Evolutionary conservation across 2,888 invertebrate genomes (phyloP), one percentile per base, ranked within the genome.

Genomic region (Euzophera pinguis): DNA sequence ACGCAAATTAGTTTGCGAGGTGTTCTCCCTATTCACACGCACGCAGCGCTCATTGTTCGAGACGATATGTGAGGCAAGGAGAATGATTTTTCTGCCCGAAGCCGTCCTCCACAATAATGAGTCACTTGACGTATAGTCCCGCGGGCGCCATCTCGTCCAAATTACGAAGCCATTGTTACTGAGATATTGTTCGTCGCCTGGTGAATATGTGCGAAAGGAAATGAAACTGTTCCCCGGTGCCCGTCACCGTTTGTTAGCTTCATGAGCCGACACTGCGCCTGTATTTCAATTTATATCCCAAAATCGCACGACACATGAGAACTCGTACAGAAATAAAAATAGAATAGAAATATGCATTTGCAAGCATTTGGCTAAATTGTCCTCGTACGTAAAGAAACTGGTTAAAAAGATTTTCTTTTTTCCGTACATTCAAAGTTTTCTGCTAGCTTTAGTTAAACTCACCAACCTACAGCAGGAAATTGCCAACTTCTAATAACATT

Each of bases 201-300:
- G 76, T 81, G 86, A 83, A 84, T 84, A 84, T 85, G 83, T 86
- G 85, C 78, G 78, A 82, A 73, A 81, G 84, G 85, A 84, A 87
- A 86, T 84, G 81, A 84, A 85, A 84, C 78, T 78, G 78, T 79
- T 75, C 78, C 73, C 77, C 57, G 56, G 74, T 71, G 73, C 71
- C 71, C 65, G 75, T 71, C 73, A 68, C 66, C 69, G 73, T 76
- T 77, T 75, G 78, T 73, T 74, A 72, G 64, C 62, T 65, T 64
- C 65, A 60, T 47, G 56, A 59, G 61, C 62, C 58, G 69, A 63
- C 66, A 65, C 65, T 61, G 60, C 57, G 52, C 53, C 57, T 57
- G 63, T 66, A 66, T 69, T 70, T 61, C 63, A 62, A 66, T 69
- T 67, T 53, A 62, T 50, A 56, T 56, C 52, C 47, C 61, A 47